Percentiles rank a stretch among this genome's conserved stretches.
These are phyloP conservation scores for Phanerotoma sp. DNA, from an alignment of 2,888 invertebrate genomes.

Conservation along the genomic window DNA sequence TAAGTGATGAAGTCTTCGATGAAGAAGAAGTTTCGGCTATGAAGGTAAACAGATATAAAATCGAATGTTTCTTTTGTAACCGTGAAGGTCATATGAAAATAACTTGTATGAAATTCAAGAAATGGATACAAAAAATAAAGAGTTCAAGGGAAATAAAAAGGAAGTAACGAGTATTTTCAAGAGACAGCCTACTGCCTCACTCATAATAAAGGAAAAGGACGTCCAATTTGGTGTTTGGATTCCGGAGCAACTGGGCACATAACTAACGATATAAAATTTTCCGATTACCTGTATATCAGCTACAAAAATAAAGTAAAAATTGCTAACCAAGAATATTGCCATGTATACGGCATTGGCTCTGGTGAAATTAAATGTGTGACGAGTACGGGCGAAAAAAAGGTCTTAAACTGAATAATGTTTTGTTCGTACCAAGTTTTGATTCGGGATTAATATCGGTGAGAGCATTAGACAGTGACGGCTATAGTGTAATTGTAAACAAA, in stretches of 20 bases:
- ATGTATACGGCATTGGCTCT: constrained; percentile 3
- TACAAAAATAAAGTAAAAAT: neutral
- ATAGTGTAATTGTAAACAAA: neutral
- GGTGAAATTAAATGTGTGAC: neutral
- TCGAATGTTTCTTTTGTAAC: constrained; percentile 16
- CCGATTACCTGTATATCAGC: neutral
- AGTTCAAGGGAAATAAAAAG: neutral
- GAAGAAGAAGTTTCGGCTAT: neutral
- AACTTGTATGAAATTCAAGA: constrained; percentile 19
- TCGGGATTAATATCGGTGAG: neutral
- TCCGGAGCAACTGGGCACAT: constrained; percentile 6
- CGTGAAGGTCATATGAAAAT: constrained; percentile 22
- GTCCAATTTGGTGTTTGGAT: neutral
- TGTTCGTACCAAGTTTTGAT: constrained; percentile 3
- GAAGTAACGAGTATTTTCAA: neutral
- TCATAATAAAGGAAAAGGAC: neutral
- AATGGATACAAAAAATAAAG: constrained; percentile 6
- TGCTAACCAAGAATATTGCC: neutral
- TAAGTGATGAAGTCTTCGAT: neutral
- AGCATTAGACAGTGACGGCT: neutral
- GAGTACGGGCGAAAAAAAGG: neutral
- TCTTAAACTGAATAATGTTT: constrained; percentile 2
- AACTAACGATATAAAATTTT: constrained; percentile 6
- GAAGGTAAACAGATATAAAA: neutral
- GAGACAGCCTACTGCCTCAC: neutral